These are phyloP conservation scores for Lonchura striata DNA, from an alignment of 2,113 vertebrate species.

Conservation along the genomic window DNA sequence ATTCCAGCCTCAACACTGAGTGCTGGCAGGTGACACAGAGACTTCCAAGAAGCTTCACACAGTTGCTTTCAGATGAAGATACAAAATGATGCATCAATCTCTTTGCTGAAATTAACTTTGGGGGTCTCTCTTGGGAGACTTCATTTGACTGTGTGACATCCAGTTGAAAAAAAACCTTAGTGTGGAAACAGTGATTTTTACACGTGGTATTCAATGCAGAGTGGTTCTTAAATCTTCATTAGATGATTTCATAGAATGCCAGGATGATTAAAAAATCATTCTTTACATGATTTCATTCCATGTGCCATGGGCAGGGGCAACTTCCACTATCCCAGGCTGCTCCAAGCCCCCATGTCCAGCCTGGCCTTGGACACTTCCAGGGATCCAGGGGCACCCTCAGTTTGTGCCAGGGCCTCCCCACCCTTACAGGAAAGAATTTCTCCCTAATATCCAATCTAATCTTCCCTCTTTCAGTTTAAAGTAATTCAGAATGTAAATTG, in stretches of 20 bases:
- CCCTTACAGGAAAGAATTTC: neutral
- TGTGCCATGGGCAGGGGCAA: neutral
- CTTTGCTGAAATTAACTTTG: neutral
- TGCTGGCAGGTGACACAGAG: neutral
- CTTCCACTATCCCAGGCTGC: accelerated
- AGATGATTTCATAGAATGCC: neutral
- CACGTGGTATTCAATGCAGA: neutral
- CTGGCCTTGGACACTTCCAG: neutral
- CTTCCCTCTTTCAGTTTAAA: neutral
- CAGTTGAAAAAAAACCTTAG: neutral
- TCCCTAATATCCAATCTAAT: too few species aligned
- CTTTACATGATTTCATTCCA: neutral
- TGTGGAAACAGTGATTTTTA: neutral
- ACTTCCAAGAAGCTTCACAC: neutral
- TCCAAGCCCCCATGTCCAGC: neutral
- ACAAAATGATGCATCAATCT: neutral
- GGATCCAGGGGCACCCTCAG: neutral
- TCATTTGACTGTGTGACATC: neutral
- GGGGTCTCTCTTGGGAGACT: neutral
- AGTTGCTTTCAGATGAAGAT: neutral
- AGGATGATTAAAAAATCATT: too few species aligned
- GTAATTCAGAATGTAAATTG: neutral
- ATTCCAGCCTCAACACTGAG: neutral
- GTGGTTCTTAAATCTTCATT: neutral
- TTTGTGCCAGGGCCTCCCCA: neutral